Evolutionary conservation across 2,888 invertebrate species (phyloP), one percentile per base, ranked within the genome.

Genomic region (Pammene aurita): DNA sequence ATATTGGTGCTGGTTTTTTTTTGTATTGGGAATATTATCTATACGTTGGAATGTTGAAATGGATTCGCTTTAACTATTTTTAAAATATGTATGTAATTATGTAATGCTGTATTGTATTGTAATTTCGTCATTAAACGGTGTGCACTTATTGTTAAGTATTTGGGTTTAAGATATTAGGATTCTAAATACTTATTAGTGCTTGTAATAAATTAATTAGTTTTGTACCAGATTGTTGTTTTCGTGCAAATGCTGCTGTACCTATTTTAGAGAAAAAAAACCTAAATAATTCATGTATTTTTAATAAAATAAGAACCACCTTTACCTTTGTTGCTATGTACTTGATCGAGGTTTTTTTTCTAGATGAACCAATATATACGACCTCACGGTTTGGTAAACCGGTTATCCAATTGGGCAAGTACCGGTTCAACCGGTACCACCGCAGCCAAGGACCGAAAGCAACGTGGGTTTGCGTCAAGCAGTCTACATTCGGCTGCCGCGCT

Each of bases 401-500:
- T 14, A 73, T 84, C 11, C 60, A 75, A 50, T 58, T 79, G 9
- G 82, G 80, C 5, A 58, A 41, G 26, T 73, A 78, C 55, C 74
- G 83, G n/a, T 84, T 75, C 70, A 82, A 83, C 69, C 74, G 74
- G 66, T 72, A 72, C 66, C 67, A 62, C 52, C 56, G 73, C 44
- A 73, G 60, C 35, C 76, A 64, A 5, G 77, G 75, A 0, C 65
- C 71, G 0, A 80, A 68, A 48, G 78, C 75, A 14, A 65, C 78
- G 5, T 84, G 82, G 80, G 62, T 71, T 11, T 84, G 83, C 62
- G 76, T 77, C n/a, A 79, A 78, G 71, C 52, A 71, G 18, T 72
- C 70, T 50, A 62, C 66, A 1, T 42, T 7, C 13, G 77, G 77
- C 5, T 84, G 83, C 63, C 74, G 74, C 42, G 80, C 81, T 4